A percentile compares a stretch with the other conserved stretches of the same genome.
Conservation (phyloP, 2,113 vertebrate genomes). For the Tylochromis polylepis region DNA sequence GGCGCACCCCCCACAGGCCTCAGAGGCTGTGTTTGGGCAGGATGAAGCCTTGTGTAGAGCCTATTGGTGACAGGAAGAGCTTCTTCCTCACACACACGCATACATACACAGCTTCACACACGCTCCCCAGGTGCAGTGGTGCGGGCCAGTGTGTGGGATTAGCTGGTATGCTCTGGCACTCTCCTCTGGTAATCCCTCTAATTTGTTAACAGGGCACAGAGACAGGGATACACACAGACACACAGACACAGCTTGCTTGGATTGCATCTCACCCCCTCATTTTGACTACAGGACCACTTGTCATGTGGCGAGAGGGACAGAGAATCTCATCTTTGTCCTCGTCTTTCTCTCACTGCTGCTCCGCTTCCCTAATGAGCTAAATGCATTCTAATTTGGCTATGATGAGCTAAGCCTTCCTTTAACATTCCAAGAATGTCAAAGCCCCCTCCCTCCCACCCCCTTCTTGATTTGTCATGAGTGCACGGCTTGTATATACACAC, state of each 20-base stretch:
- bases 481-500: conserved; percentile 10
- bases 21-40: background rate
- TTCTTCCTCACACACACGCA: background rate
- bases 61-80: background rate
- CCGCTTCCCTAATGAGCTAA: conserved; percentile 49
- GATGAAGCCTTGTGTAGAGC: background rate
- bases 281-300: background rate
- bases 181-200: conserved; percentile 70
- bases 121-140: conserved; percentile 59
- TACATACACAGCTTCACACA: background rate
- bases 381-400: conserved; percentile 47
- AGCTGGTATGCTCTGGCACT: conserved; percentile 66
- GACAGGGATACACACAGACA: conserved; percentile 32
- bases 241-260: conserved; percentile 4
- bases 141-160: conserved; percentile 58
- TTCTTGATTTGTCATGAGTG: background rate
- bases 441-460: background rate
- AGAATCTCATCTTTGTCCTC: background rate
- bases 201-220: conserved; percentile 73
- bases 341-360: background rate
- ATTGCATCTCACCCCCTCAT: background rate
- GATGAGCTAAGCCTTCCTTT: conserved; percentile 51
- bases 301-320: background rate
- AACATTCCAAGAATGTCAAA: conserved; percentile 31
- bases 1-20: background rate